Conservation (phyloP, 2,113 vertebrate genomes). For the Herpailurus yagouaroundi region DNA sequence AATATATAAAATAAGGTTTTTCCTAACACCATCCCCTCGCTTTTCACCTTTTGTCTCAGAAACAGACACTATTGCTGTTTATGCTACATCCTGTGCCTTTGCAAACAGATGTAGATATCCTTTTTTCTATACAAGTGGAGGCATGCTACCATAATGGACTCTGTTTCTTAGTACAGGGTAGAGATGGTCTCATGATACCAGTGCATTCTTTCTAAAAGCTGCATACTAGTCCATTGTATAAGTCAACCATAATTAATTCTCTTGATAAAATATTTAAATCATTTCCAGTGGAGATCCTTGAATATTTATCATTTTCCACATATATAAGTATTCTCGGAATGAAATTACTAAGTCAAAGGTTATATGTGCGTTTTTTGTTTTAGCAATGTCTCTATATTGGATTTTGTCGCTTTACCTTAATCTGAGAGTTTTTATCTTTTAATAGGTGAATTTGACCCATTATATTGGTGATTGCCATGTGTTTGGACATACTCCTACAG, state of each 20-base stretch:
- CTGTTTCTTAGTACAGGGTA: neutral
- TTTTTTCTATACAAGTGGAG: neutral
- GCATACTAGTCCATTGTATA: neutral
- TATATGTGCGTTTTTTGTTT: neutral
- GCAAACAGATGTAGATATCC: neutral
- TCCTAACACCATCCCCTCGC: neutral
- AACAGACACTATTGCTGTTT: neutral
- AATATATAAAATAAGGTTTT: neutral
- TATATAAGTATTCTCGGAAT: neutral
- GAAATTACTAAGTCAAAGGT: neutral
- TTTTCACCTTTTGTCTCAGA: neutral
- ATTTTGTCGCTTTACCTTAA: constrained; percentile 23
- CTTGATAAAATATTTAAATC: neutral
- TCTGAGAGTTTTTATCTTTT: constrained; percentile 28
- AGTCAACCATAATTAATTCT: neutral
- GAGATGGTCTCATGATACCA: neutral
- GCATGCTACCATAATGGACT: neutral
- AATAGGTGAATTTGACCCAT: neutral
- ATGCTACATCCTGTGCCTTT: neutral
- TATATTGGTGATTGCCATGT: neutral
- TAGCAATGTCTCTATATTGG: neutral
- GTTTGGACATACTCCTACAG: neutral
- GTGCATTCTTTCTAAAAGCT: neutral
- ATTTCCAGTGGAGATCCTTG: neutral
- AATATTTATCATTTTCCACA: neutral